Evolutionary conservation across 2,113 vertebrate genomes (phyloP).

Genomic region (Opisthocomus hoazin): DNA sequence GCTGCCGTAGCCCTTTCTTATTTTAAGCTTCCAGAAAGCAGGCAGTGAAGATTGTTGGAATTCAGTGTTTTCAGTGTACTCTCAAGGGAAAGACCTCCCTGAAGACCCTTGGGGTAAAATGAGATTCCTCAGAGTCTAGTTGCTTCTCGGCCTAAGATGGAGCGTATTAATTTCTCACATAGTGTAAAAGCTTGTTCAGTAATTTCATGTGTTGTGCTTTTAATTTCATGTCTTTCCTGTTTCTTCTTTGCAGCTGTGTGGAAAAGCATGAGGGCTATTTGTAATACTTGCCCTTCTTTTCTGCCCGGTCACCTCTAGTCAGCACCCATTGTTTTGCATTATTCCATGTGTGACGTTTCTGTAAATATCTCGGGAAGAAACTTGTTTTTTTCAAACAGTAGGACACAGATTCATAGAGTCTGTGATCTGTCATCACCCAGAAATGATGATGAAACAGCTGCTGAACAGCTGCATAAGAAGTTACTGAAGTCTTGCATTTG

Average conservation of each 20-base stretch:
- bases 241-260: background rate
- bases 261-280: background rate
- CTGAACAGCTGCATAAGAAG: background rate
- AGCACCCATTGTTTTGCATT: background rate
- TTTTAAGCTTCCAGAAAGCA: background rate
- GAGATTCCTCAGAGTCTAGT: background rate
- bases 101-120: background rate
- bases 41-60: background rate
- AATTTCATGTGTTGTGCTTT: background rate
- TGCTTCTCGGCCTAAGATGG: background rate
- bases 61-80: background rate
- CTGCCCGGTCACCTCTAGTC: background rate
- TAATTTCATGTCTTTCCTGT: background rate
- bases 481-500: background rate
- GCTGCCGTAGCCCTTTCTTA: background rate
- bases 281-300: background rate
- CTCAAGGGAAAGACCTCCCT: background rate
- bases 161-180: background rate
- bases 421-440: background rate
- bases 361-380: background rate
- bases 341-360: background rate
- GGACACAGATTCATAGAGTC: background rate
- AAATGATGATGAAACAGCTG: background rate
- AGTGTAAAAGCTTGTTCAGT: background rate
- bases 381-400: background rate